A percentile compares a stretch with the other conserved stretches of the same genome.
Evolutionary conservation across 2,797 vertebrate genomes (phyloP).

Genomic region (Pseudopleuronectes americanus): DNA sequence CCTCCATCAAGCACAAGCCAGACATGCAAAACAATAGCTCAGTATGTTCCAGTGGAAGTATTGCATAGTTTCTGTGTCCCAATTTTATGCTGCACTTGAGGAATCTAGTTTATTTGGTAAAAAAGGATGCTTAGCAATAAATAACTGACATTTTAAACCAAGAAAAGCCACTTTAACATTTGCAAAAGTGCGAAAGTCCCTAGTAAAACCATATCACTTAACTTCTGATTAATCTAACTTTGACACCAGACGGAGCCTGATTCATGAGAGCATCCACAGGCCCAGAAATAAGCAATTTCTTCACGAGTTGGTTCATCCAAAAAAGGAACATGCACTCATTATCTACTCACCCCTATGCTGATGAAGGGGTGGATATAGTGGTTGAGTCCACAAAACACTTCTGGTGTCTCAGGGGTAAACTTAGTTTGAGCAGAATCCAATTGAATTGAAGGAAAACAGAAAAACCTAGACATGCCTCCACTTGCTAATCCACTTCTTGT

Average conservation of each 20-base stretch:
- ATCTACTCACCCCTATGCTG: too few relatives aligned
- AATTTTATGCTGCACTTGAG: background rate
- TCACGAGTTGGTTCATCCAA: background rate
- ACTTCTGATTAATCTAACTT: background rate
- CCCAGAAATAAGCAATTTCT: slow-evolving; percentile 5
- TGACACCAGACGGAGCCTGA: background rate
- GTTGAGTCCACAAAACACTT: too few relatives aligned
- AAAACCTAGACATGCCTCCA: too few relatives aligned
- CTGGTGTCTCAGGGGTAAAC: too few relatives aligned
- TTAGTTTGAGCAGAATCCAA: too few relatives aligned
- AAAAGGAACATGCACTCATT: too few relatives aligned
- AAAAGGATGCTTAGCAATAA: background rate
- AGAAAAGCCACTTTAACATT: background rate
- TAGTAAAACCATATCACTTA: background rate
- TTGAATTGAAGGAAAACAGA: too few relatives aligned
- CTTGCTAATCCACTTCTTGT: too few relatives aligned
- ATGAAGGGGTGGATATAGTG: too few relatives aligned
- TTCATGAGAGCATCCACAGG: background rate
- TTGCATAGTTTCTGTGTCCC: background rate
- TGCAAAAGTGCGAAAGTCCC: background rate
- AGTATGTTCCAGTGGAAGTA: background rate
- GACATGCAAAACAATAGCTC: background rate
- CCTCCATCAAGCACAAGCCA: background rate
- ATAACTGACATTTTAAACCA: background rate
- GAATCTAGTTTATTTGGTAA: background rate